A percentile compares a stretch with the other conserved stretches of the same genome.
Evolutionary conservation across 1,140 invertebrate genomes (phyloP).

Genomic region (Bombus impatiens): DNA sequence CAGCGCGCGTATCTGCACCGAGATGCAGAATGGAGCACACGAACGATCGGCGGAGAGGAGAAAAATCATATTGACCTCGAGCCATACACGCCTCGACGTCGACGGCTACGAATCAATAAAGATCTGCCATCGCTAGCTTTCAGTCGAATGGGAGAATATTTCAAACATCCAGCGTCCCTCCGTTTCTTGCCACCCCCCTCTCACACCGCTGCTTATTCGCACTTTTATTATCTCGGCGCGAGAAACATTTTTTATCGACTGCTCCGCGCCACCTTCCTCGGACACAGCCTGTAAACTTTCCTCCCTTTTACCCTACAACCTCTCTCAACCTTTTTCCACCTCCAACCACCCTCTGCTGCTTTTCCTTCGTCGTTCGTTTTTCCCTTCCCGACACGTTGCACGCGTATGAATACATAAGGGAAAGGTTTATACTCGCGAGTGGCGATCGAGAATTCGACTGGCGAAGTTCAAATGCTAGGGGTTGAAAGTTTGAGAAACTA

Average conservation of each 20-base stretch:
- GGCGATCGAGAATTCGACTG: slow-evolving; percentile 38
- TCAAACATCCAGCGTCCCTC: slow-evolving; percentile 73
- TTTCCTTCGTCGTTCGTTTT: slow-evolving; percentile 21
- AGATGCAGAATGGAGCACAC: slow-evolving; percentile 24
- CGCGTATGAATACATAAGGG: slow-evolving; percentile 63
- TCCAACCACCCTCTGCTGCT: not conserved
- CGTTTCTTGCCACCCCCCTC: slow-evolving; percentile 24
- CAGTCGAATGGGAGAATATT: slow-evolving; percentile 74
- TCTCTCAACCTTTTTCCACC: not conserved
- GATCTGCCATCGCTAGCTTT: slow-evolving; percentile 76
- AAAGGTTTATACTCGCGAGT: slow-evolving; percentile 48
- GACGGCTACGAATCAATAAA: slow-evolving; percentile 79
- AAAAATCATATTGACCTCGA: slow-evolving; percentile 77
- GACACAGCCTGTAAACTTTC: slow-evolving; percentile 71
- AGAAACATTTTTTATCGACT: slow-evolving; percentile 76
- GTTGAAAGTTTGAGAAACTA: not conserved
- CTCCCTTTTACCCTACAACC: slow-evolving; percentile 52
- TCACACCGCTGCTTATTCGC: slow-evolving; percentile 58
- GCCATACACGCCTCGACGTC: slow-evolving; percentile 68
- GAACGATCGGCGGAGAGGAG: slow-evolving; percentile 38
- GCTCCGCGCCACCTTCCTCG: slow-evolving; percentile 51
- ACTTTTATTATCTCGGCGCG: slow-evolving; percentile 69
- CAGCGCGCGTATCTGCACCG: not conserved
- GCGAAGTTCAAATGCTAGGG: not conserved
- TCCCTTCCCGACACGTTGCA: slow-evolving; percentile 42